Evolutionary conservation across 2,888 invertebrate genomes (phyloP).

Genomic region (Digitonthophagus gazella): DNA sequence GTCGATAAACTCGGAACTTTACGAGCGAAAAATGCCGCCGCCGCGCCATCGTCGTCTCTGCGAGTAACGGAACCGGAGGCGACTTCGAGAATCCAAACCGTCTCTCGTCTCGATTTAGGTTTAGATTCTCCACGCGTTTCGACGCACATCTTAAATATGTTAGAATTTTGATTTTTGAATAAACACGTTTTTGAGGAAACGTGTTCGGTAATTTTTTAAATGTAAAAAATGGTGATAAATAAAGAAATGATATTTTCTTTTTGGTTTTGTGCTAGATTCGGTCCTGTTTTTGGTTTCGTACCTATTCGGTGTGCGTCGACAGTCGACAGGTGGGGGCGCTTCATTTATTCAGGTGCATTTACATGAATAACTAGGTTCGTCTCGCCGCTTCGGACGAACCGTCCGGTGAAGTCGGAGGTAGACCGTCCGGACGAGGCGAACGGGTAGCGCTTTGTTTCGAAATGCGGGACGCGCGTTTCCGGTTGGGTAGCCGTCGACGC

Average conservation of each 20-base stretch:
- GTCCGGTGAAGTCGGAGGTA: not conserved
- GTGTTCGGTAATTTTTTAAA: too few relatives aligned
- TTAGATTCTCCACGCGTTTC: too few relatives aligned
- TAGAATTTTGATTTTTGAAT: too few relatives aligned
- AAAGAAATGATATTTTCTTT: too few relatives aligned
- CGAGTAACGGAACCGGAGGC: not conserved
- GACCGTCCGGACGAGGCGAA: not conserved
- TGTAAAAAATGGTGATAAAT: too few relatives aligned
- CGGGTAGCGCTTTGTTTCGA: constrained; percentile 11
- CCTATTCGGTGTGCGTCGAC: not conserved
- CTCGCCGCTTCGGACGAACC: not conserved
- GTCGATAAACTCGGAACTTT: constrained; percentile 17
- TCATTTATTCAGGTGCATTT: constrained; percentile 17
- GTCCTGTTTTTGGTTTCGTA: too few relatives aligned
- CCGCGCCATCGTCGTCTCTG: constrained; percentile 1
- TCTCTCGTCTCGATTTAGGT: not conserved
- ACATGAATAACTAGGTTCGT: constrained; percentile 15
- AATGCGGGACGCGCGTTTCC: constrained; percentile 18
- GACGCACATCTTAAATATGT: too few relatives aligned
- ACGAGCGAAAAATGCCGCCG: constrained; percentile 17
- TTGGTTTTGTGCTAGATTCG: too few relatives aligned
- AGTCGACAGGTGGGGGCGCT: constrained; percentile 14
- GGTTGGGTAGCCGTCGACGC: constrained; percentile 4
- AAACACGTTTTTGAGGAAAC: too few relatives aligned
- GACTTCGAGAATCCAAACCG: too few relatives aligned